These are phyloP conservation scores for Cataglyphis cursor DNA, from an alignment of 2,888 invertebrate species.

Conservation along the genomic window DNA sequence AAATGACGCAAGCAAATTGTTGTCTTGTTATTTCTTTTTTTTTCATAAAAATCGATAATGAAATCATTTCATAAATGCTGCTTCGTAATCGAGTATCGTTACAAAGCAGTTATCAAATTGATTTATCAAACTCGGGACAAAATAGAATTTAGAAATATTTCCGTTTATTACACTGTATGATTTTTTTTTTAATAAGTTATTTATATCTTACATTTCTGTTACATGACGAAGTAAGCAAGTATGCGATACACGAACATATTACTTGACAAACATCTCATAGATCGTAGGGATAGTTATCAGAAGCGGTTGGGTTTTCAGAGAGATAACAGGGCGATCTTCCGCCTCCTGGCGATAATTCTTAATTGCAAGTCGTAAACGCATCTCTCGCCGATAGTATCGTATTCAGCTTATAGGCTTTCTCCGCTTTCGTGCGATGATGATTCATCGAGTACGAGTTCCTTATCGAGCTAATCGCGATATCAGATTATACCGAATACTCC, in stretches of 20 bases:
- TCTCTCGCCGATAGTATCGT: neutral
- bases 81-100: neutral
- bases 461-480: slow-evolving; percentile 24
- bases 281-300: slow-evolving; percentile 23
- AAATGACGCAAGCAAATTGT: slow-evolving; percentile 11
- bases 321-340: slow-evolving; percentile 16
- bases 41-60: neutral
- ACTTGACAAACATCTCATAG: slow-evolving; percentile 19
- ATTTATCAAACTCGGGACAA: slow-evolving; percentile 15
- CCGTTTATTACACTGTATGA: neutral
- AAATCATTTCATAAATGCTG: neutral
- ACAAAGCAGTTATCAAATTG: neutral
- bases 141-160: neutral
- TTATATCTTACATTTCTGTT: slow-evolving; percentile 35
- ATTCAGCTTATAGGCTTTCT: slow-evolving; percentile 28
- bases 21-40: neutral
- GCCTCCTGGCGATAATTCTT: slow-evolving; percentile 30
- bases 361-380: slow-evolving; percentile 35
- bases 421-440: slow-evolving; percentile 25
- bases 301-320: neutral
- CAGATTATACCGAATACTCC: neutral
- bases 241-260: neutral
- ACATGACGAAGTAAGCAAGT: slow-evolving; percentile 12
- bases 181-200: neutral
- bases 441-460: slow-evolving; percentile 19